These are phyloP conservation scores for Lamproptera curius DNA, from an alignment of 2,888 invertebrate genomes.

Conservation along the genomic window DNA sequence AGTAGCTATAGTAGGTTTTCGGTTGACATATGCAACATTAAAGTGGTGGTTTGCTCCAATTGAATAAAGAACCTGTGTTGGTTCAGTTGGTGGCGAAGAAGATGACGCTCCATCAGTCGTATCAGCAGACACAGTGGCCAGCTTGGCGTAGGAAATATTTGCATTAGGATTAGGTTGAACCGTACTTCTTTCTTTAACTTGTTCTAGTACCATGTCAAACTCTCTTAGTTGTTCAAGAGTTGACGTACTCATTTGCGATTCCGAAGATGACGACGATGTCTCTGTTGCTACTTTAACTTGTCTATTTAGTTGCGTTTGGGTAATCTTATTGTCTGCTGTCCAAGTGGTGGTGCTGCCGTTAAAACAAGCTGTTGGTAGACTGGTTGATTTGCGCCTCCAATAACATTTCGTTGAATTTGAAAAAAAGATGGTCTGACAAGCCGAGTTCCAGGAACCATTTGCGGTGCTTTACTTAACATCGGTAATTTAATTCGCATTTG, in stretches of 20 bases:
- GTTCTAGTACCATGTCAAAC: constrained; percentile 89
- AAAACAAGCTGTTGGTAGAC: constrained; percentile 73
- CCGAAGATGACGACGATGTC: constrained; percentile 58
- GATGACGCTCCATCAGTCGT: constrained; percentile 44
- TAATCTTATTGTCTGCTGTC: constrained; percentile 62
- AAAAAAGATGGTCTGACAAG: constrained; percentile 76
- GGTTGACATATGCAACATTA: constrained; percentile 64
- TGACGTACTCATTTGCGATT: constrained; percentile 84
- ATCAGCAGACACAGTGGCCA: constrained; percentile 44
- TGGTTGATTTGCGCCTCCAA: constrained; percentile 74
- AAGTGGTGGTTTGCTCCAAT: constrained; percentile 55
- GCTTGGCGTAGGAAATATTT: constrained; percentile 41
- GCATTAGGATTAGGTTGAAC: constrained; percentile 68
- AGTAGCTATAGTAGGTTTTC: constrained; percentile 55
- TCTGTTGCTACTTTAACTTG: constrained; percentile 50
- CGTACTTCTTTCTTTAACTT: constrained; percentile 87
- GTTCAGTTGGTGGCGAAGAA: constrained; percentile 41
- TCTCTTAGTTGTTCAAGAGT: constrained; percentile 87
- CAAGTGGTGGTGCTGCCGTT: constrained; percentile 66
- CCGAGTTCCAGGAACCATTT: constrained; percentile 76
- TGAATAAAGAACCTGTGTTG: constrained; percentile 61
- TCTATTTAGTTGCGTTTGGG: constrained; percentile 50
- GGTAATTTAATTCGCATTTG: constrained; percentile 75
- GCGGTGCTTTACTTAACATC: constrained; percentile 72
- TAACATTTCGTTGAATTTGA: constrained; percentile 80